Conservation (phyloP, 2,888 invertebrate genomes). For the Sycophila texana region DNA sequence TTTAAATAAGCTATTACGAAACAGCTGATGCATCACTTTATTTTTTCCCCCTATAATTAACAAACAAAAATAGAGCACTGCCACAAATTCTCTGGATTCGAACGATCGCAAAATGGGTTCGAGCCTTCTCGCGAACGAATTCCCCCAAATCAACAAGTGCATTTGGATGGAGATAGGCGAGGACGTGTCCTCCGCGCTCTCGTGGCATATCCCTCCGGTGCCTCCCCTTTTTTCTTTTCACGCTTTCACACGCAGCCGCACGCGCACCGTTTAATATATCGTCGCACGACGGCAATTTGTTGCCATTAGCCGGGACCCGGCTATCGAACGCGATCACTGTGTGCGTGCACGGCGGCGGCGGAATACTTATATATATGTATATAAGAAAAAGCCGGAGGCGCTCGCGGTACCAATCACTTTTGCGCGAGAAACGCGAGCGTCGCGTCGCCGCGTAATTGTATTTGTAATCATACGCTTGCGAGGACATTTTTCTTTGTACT, state of each 20-base stretch:
- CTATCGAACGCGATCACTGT: constrained; percentile 65
- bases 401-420: not conserved
- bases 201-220: constrained; percentile 1
- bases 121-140: not conserved
- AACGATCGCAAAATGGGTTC: not conserved
- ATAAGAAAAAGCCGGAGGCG: constrained; percentile 10
- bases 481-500: constrained; percentile 15
- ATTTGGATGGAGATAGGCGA: constrained; percentile 18
- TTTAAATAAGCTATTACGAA: no score
- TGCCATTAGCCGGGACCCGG: constrained; percentile 63
- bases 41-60: not conserved
- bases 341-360: constrained; percentile 5
- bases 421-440: constrained; percentile 4
- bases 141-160: constrained; percentile 24
- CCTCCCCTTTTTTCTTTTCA: not conserved
- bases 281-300: constrained; percentile 65
- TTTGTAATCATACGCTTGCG: constrained; percentile 6
- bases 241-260: constrained; percentile 1
- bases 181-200: constrained; percentile 10
- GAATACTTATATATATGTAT: not conserved
- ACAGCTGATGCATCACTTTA: no score
- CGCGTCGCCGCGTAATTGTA: constrained; percentile 27
- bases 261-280: constrained; percentile 57
- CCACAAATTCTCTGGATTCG: not conserved
- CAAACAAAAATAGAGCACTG: constrained; percentile 6